Base-by-base conservation (phyloP, 2,797 vertebrate species). In the Phylloscopus collybita region DNA sequence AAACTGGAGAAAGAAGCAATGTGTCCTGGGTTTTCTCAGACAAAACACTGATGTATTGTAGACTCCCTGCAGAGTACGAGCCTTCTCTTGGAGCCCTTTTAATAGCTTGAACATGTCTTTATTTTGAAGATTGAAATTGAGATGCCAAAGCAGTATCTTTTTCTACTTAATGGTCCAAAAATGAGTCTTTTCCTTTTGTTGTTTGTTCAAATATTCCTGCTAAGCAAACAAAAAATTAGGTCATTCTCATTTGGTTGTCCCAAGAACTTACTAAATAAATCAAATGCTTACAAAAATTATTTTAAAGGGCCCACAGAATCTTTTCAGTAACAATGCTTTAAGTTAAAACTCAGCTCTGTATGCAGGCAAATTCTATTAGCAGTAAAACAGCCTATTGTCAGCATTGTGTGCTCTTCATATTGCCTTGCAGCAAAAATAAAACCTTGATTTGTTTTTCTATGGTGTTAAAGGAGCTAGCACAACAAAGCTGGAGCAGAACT, bases 401-500 rank as follows among this genome's bases (percentile, higher is more conserved):
- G 25, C 47, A 11, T 91, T 79, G 96, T 76, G 61, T 95, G 60
- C 82, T 93, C 86, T 79, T 65, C 65, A 84, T 90, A 61, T 17
- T 94, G 76, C 65, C 70, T 59, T 83, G 85, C 87, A 59, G 45
- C 90, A 72, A 89, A 92, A 96, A 92, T 97, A 95, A 98, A 96
- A 89, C 80, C 78, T 91, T 81, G 74, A 73, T 97, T 95, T 88
- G 61, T 94, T 97, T 97, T 95, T 94, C 93, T 40, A 0, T 82
- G 66, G 16, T 71, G 57, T 81, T 89, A 64, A 42, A 96, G 80
- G 71, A 74, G 34, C 76, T 56, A 91, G 40, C 88, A 50, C 12
- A 73, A 84, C 67, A 95, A 88, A 96, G 87, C 64, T 79, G 70
- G 90, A 91, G 51, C 30, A 76, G 40, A 70, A 25, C 29, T 67